Evolutionary conservation across 2,113 vertebrate species (phyloP), one percentile per base, ranked within the genome.

Genomic region (Lepidothrix coronata): DNA sequence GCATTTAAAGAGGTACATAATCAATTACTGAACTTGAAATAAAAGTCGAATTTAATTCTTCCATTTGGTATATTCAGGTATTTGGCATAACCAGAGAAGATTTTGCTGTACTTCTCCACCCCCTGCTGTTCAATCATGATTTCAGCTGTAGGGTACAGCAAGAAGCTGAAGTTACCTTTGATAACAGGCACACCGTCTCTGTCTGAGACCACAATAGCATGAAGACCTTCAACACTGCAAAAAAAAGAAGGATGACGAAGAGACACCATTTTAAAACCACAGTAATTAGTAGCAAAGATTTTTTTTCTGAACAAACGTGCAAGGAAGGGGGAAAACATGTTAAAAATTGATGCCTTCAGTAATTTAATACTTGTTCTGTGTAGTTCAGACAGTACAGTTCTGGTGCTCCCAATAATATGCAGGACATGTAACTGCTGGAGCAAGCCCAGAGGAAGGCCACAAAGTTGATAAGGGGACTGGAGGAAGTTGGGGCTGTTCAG

Each of bases 151-250:
- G 28, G 6, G 41, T 59, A 13, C 17, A 66, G 31, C 0, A 0
- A 77, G 54, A 43, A 71, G 43, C 51, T 91, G 61, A 37, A 37
- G 18, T 91, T 98, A 99, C 99, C 99, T 99, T 99, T 99, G 94
- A 99, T 98, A 74, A 99, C 98, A 27, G 99, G 99, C 55, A 99
- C 99, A 8, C 99, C 99, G 37, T 99, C 99, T 93, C 99, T 98
- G 43, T 99, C 99, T 20, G 99, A 99, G 73, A 99, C 99, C 8
- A 99, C 99, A 31, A 99, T 98, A 15, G 99, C 99, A 96, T 99
- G 99, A 79, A 99, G 99, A 37, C 99, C 99, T 98, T 99, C 99
- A 85, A 99, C 98, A 17, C 99, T 99, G 89, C 1, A 15, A 52
- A 78, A 94, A 75, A 12, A 19, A 43, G 9, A 19, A 49, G n/a